Base-by-base conservation (phyloP, 2,797 vertebrate species). In the Bovichtus diacanthus region DNA sequence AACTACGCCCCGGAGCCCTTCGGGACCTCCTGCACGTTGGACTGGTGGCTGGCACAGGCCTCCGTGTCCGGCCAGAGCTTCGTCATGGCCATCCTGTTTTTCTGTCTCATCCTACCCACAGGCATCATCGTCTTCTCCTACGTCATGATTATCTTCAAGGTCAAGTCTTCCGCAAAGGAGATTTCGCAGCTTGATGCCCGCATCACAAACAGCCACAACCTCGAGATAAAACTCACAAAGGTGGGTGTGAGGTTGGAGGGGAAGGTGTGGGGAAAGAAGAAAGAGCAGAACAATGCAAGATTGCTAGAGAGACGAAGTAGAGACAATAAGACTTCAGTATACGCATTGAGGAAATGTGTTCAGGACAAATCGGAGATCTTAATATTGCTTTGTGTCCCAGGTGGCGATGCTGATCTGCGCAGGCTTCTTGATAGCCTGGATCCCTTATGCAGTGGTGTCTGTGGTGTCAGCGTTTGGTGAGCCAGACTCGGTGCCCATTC, bases 171-270 rank as follows among this genome's bases (percentile, higher is more conserved):
- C 0, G 95, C 95, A 34, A 96, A 97, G 92, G 96, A 99, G 85
- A 92, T 99, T 1, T 96, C 97, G 54, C 89, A 96, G 81, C 97
- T 95, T 0, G 97, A 99, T 19, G 94, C 95, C 63, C 95, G 97
- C 86, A 95, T 97, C 85, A 97, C 94, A 82, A 95, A 95, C 88
- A 96, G 88, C 76, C 96, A 98, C 76, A 91, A 69, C 64, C 94
- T 99, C 43, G 97, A 99, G 92, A 96, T 99, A 84, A 98, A 98
- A 90, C 91, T 99, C 83, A 99, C 97, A 59, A 99, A 98, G 97
- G 97, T 93, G 55, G 25, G 86, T 75, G 31, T 44, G n/a, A 64
- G 31, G 11, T n/a, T 23, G 7, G 18, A 13, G 9, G 10, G n/a
- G 25, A 25, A 51, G 3, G 13, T 12, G 13, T 19, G 31, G 7